These are phyloP conservation scores for Nematostella vectensis DNA, from an alignment of 92 coral and sea anemone genomes.

Conservation along the genomic window DNA sequence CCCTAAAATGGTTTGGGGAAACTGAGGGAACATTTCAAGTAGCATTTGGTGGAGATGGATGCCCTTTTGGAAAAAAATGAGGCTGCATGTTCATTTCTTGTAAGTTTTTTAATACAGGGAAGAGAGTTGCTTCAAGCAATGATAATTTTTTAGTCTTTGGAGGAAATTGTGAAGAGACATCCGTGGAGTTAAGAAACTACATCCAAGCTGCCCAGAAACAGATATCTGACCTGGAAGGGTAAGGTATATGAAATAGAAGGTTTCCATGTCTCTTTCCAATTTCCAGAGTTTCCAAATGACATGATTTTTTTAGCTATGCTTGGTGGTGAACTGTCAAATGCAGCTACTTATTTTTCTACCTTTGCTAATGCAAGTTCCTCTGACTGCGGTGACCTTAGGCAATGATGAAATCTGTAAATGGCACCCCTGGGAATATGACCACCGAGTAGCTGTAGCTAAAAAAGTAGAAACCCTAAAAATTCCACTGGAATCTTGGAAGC, in stretches of 20 bases:
- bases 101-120: slow-evolving; percentile 51
- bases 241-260: slow-evolving; percentile 7
- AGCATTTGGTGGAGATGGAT: slow-evolving; percentile 56
- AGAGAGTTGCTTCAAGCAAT: slow-evolving; percentile 46
- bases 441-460: slow-evolving; percentile 32
- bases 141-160: slow-evolving; percentile 51
- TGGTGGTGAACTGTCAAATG: slow-evolving; percentile 19
- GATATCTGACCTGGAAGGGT: slow-evolving; percentile 33
- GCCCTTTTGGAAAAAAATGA: slow-evolving; percentile 66
- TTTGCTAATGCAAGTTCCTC: too few relatives aligned
- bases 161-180: slow-evolving; percentile 47
- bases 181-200: slow-evolving; percentile 25
- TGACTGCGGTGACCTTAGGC: too few relatives aligned
- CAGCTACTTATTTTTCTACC: too few relatives aligned
- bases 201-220: slow-evolving; percentile 28
- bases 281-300: slow-evolving; percentile 22
- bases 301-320: slow-evolving; percentile 24
- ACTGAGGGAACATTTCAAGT: slow-evolving; percentile 54
- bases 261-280: slow-evolving; percentile 13
- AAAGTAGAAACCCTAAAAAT: slow-evolving; percentile 33
- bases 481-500: slow-evolving; percentile 14
- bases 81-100: slow-evolving; percentile 60
- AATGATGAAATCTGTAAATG: slow-evolving; percentile 12
- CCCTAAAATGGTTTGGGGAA: slow-evolving; percentile 56
- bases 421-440: slow-evolving; percentile 30